These are phyloP conservation scores for Lacerta agilis DNA, from an alignment of 2,797 vertebrate species.

Conservation along the genomic window DNA sequence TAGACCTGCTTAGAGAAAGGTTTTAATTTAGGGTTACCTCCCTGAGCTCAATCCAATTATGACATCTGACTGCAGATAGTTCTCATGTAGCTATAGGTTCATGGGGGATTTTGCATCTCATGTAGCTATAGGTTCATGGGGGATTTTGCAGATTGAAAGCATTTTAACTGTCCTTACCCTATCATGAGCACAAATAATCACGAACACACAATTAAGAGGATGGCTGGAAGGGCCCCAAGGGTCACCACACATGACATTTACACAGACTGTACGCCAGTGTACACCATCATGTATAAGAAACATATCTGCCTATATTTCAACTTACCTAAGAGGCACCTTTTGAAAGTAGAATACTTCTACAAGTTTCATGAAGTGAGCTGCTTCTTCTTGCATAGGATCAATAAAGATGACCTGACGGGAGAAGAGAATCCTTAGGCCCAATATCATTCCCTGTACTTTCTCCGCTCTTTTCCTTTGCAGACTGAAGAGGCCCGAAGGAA, in stretches of 20 bases:
- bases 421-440: constrained; percentile 23
- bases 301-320: constrained; percentile 8
- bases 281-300: not conserved
- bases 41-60: no score
- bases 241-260: not conserved
- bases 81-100: no score
- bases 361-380: constrained; percentile 88
- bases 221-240: no score
- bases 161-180: no score
- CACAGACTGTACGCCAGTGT: not conserved
- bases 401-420: constrained; percentile 81
- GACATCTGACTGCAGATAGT: no score
- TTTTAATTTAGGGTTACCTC: no score
- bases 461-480: constrained; percentile 30
- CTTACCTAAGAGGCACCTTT: constrained; percentile 91
- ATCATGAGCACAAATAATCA: no score
- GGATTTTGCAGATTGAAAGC: no score
- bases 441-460: constrained; percentile 30
- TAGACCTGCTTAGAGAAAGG: no score
- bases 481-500: constrained; percentile 34
- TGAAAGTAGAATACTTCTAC: constrained; percentile 91
- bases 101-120: no score
- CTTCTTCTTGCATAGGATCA: constrained; percentile 88
- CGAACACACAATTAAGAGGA: no score
- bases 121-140: no score